These are phyloP conservation scores for Dolichopus griseipennis DNA, from an alignment of 2,888 invertebrate species.

Conservation along the genomic window DNA sequence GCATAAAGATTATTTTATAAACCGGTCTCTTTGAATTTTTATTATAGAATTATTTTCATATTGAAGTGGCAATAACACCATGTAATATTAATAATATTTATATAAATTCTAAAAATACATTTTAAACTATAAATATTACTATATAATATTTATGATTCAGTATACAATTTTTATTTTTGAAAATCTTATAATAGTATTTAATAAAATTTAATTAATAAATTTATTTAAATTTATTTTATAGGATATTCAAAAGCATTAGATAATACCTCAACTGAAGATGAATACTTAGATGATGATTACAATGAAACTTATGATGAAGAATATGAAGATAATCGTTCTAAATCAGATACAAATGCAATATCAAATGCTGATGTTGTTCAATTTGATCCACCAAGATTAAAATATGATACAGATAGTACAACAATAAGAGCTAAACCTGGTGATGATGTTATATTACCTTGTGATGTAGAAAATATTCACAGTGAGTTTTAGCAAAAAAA, in stretches of 20 bases:
- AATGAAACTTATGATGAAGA: background rate
- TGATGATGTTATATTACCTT: slow-evolving; percentile 31
- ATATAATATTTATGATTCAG: no score
- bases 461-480: slow-evolving; percentile 34
- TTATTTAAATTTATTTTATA: background rate
- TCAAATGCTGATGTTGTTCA: slow-evolving; percentile 16
- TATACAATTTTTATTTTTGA: no score
- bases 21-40: no score
- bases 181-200: no score
- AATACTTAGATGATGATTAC: background rate
- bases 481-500: slow-evolving; percentile 26
- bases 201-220: background rate
- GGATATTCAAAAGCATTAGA: background rate
- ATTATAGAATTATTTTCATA: no score
- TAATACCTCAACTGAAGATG: background rate
- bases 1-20: no score
- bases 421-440: slow-evolving; percentile 29
- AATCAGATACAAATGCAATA: slow-evolving; percentile 8
- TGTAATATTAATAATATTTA: no score
- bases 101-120: no score
- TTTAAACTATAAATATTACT: no score
- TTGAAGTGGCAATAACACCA: no score
- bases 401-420: slow-evolving; percentile 15
- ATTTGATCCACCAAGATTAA: slow-evolving; percentile 29
- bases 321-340: slow-evolving; percentile 2